phyloP scores from a whole-genome alignment of 2,888 invertebrate genomes.

The Amphimallon solstitiale region DNA sequence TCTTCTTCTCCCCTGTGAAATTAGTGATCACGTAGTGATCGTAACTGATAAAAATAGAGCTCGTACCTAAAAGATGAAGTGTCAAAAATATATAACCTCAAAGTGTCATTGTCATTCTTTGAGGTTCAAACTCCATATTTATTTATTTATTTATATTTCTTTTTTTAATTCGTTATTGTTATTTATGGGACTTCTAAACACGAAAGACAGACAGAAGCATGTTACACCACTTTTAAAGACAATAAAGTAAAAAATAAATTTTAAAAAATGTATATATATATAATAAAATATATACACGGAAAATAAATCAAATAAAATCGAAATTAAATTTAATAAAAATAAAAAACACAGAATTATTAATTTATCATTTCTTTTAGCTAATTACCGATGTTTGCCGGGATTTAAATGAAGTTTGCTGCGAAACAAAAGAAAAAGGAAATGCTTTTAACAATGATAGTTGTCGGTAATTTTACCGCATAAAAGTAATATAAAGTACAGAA shows the following conservation, averaged over 20 bases:
- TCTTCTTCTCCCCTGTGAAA: no score
- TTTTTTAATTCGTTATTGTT: no score
- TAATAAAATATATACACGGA: no score
- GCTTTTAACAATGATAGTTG: slow-evolving; percentile 7
- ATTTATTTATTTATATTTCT: neutral
- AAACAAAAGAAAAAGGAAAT: slow-evolving; percentile 49
- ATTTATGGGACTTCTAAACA: slow-evolving; percentile 24
- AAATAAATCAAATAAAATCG: neutral
- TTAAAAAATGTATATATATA: neutral
- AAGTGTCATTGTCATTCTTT: no score
- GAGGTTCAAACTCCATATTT: neutral
- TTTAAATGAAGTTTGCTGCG: slow-evolving; percentile 64
- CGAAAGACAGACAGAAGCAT: slow-evolving; percentile 31
- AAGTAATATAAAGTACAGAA: no score
- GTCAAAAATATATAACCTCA: no score
- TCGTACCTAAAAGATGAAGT: neutral
- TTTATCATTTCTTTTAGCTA: slow-evolving; percentile 43
- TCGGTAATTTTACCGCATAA: neutral
- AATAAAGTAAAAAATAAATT: slow-evolving; percentile 13
- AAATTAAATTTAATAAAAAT: neutral
- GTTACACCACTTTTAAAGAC: slow-evolving; percentile 11
- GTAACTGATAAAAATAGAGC: neutral
- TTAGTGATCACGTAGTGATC: neutral
- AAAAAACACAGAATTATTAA: slow-evolving; percentile 15
- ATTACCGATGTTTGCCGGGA: slow-evolving; percentile 58